Evolutionary conservation across 2,113 vertebrate species (phyloP).

Genomic region (Pteruthius melanotis): DNA sequence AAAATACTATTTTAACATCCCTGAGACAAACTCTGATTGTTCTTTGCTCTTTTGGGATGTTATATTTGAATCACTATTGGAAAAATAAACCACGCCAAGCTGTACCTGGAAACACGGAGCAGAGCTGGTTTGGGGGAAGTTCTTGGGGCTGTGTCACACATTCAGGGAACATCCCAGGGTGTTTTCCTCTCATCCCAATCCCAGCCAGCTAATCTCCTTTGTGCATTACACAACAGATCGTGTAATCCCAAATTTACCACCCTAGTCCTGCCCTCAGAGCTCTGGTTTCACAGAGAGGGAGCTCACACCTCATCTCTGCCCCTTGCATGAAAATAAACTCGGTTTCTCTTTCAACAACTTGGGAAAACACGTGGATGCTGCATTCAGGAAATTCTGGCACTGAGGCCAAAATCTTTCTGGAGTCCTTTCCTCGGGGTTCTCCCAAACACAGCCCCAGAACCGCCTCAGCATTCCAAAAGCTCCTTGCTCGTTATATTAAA

Average conservation of each 20-base stretch:
- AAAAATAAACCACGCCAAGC: background rate
- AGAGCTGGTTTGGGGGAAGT: background rate
- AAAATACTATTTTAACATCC: background rate
- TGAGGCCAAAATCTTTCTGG: background rate
- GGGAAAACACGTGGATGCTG: background rate
- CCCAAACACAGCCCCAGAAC: background rate
- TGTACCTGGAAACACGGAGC: background rate
- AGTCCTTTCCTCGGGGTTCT: background rate
- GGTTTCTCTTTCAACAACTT: background rate
- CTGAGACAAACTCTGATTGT: background rate
- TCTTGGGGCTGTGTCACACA: fast-evolving
- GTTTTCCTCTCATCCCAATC: background rate
- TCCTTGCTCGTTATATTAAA: fast-evolving
- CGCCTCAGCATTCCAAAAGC: background rate
- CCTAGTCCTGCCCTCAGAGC: background rate
- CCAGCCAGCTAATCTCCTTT: background rate
- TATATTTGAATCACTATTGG: fast-evolving
- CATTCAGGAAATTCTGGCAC: background rate
- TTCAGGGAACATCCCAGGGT: background rate
- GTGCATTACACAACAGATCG: background rate
- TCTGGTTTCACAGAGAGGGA: background rate
- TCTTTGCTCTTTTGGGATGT: background rate
- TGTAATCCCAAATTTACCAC: background rate
- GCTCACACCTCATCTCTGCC: background rate
- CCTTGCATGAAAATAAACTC: background rate